Conservation (phyloP, 2,113 vertebrate genomes). For the Rostratula benghalensis region DNA sequence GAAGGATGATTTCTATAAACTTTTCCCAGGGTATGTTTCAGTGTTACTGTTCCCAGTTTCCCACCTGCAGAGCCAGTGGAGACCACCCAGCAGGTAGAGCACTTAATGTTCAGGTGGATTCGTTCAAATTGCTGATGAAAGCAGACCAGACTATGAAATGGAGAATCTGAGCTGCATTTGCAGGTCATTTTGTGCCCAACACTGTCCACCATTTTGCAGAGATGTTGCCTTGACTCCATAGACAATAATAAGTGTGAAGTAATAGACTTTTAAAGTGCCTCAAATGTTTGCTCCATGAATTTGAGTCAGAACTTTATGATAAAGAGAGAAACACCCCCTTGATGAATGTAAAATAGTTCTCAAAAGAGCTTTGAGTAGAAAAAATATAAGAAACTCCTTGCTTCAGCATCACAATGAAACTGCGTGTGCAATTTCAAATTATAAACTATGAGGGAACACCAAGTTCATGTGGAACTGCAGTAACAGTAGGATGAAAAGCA, state of each 20-base stretch:
- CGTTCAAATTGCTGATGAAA: not conserved
- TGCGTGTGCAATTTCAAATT: not conserved
- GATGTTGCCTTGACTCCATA: rapidly evolving
- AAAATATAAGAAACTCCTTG: not conserved
- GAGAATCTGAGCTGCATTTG: not conserved
- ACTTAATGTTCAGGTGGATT: not conserved
- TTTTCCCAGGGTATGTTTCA: not conserved
- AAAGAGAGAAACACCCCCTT: not conserved
- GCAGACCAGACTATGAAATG: not conserved
- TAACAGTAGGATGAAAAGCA: not conserved
- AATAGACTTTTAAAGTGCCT: not conserved
- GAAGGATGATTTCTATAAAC: not conserved
- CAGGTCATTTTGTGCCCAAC: no score
- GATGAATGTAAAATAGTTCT: not conserved
- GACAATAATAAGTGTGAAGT: not conserved
- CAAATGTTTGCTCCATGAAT: not conserved
- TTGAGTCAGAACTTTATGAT: not conserved
- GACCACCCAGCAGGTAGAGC: not conserved
- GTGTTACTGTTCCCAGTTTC: not conserved
- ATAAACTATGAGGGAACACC: not conserved
- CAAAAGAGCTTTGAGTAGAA: not conserved
- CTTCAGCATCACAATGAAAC: not conserved
- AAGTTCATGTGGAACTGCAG: not conserved
- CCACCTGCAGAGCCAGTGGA: not conserved
- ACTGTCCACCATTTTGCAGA: not conserved